phyloP scores from a whole-genome alignment of 2,113 vertebrate species.

The Stigmatopora argus region DNA sequence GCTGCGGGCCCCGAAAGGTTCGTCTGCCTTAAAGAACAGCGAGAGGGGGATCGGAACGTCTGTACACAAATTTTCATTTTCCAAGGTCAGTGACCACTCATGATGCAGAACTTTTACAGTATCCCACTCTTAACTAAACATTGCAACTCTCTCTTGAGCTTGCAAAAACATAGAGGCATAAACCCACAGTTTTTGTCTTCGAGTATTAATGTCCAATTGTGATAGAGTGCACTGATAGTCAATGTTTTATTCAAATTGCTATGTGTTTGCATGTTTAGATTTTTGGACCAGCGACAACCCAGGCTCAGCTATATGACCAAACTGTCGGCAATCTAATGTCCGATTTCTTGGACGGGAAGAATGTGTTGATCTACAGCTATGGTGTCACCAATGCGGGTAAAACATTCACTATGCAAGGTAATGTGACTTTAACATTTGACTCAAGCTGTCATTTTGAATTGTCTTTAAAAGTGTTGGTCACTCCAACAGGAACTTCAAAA shows the following conservation, averaged over 20 bases:
- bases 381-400: conserved; percentile 89
- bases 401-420: conserved; percentile 86
- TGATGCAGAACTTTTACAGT: too few species aligned
- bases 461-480: not conserved
- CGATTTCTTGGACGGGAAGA: conserved; percentile 74
- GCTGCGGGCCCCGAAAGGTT: conserved; percentile 80
- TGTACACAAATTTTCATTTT: conserved; percentile 79
- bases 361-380: conserved; percentile 82
- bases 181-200: too few species aligned
- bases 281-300: conserved; percentile 76
- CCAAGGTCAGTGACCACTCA: conserved; percentile 62
- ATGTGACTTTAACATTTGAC: not conserved
- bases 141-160: not conserved
- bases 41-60: conserved; percentile 78
- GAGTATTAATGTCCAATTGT: too few species aligned
- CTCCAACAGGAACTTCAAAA: conserved; percentile 71
- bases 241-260: not conserved
- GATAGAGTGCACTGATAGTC: not conserved
- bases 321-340: conserved; percentile 72
- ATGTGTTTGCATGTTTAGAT: conserved; percentile 63
- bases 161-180: not conserved
- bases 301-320: conserved; percentile 76
- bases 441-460: not conserved
- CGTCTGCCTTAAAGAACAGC: conserved; percentile 76
- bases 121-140: too few species aligned